Evolutionary conservation across 2,888 invertebrate genomes (phyloP), one percentile per base, ranked within the genome.

Genomic region (Hirtodrosophila cameraria): DNA sequence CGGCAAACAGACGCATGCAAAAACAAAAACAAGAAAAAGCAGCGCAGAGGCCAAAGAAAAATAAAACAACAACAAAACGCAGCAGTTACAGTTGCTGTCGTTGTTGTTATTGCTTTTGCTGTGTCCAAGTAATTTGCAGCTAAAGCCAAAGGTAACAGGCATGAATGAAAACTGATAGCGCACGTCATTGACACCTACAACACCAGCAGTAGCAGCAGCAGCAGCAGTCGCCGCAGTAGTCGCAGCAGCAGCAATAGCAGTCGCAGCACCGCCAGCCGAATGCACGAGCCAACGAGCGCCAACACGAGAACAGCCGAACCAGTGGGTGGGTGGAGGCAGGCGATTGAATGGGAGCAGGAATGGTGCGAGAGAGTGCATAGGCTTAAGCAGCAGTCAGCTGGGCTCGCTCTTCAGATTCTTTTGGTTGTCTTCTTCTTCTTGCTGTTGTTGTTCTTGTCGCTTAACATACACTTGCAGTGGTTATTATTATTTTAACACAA

Each of bases 131-230:
- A 53, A 53, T 55, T 49, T 61, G 54, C 62, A 68, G 70, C 53
- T 16, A 54, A 53, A 62, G 68, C 46, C 23, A 62, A 65, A 63
- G 67, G 53, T 68, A 69, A 49, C 39, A 48, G 60, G 61, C 78
- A 80, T 84, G 81, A 84, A 84, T 82, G 81, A 81, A 82, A 82
- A 75, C 74, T 78, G 81, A 78, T 81, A 82, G 81, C 78, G 78
- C 81, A 82, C 81, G 81, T 84, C 84, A 82, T 84, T 82, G 81
- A 84, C 81, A 84, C 84, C 80, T 83, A 69, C 64, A 67, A 20
- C 59, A 55, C 43, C 67, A 36, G 42, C 70, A 45, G 31, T 27
- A 23, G 31, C 65, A 36, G 52, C 36, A 13, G 45, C 25, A 8
- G 35, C 23, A 39, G 49, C 36, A 27, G 20, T n/a, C n/a, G n/a